Evolutionary conservation across 2,797 vertebrate species (phyloP).

Genomic region (Anabas testudineus): DNA sequence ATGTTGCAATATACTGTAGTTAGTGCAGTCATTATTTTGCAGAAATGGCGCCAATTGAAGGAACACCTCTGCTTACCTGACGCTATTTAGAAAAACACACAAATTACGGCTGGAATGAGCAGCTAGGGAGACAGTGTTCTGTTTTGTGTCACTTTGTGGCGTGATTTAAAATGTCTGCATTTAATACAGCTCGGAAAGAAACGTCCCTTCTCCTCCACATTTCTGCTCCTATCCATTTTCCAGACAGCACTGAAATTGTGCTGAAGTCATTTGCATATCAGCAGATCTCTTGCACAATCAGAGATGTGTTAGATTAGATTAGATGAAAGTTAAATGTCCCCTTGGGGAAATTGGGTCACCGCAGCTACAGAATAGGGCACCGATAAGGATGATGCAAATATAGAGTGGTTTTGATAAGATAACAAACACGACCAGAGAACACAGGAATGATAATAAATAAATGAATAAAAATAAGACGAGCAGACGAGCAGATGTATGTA

Average conservation of each 20-base stretch:
- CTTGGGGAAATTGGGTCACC: slow-evolving; percentile 42
- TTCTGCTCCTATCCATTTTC: slow-evolving; percentile 34
- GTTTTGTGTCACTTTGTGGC: slow-evolving; percentile 12
- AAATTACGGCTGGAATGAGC: slow-evolving; percentile 15
- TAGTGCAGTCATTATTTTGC: slow-evolving; percentile 28
- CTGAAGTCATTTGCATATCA: slow-evolving; percentile 50
- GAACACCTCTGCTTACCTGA: slow-evolving; percentile 10
- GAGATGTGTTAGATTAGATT: slow-evolving; percentile 52
- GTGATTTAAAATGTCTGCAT: slow-evolving; percentile 25
- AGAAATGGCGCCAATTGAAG: slow-evolving; percentile 6
- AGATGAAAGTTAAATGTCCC: slow-evolving; percentile 40
- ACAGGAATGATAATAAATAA: not conserved
- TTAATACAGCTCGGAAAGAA: slow-evolving; percentile 25
- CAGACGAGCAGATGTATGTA: not conserved
- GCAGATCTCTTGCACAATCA: slow-evolving; percentile 49
- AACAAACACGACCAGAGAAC: slow-evolving; percentile 16
- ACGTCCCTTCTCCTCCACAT: not conserved
- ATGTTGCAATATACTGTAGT: not conserved
- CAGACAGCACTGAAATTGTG: slow-evolving; percentile 20
- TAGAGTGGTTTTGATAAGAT: slow-evolving; percentile 12
- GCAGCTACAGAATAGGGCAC: slow-evolving; percentile 8
- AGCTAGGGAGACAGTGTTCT: not conserved
- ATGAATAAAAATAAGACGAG: not conserved
- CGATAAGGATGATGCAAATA: slow-evolving; percentile 9
- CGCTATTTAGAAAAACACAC: slow-evolving; percentile 21